phyloP scores from a whole-genome alignment of 2,888 invertebrate genomes.

The Drosophila nr. fundita region DNA sequence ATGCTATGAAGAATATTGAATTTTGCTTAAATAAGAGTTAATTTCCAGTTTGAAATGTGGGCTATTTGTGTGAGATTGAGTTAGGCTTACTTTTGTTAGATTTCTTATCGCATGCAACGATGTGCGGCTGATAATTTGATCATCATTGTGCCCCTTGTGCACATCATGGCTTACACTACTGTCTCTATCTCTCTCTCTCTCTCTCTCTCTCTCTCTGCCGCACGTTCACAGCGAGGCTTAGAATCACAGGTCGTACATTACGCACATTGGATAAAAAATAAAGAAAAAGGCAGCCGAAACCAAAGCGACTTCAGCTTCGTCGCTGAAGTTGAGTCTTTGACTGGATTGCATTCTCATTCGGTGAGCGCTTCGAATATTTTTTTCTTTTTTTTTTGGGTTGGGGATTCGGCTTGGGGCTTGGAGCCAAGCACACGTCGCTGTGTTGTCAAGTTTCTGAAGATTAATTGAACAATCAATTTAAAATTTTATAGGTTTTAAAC shows the following conservation, averaged over 20 bases:
- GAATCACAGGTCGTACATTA: constrained; percentile 23
- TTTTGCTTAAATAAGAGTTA: not conserved
- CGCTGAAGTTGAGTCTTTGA: constrained; percentile 23
- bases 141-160: constrained; percentile 22
- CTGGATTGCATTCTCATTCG: constrained; percentile 58
- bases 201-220: not conserved
- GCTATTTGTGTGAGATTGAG: not conserved
- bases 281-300: constrained; percentile 11
- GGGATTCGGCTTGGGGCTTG: constrained; percentile 23
- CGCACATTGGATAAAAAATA: constrained; percentile 7
- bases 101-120: constrained; percentile 2
- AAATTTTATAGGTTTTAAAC: constrained; percentile 83
- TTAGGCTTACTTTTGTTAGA: not conserved
- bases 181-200: not conserved
- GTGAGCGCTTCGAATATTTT: not conserved
- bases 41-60: not conserved
- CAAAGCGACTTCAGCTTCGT: constrained; percentile 20
- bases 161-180: constrained; percentile 11
- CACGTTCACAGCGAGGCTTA: constrained; percentile 8
- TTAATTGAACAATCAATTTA: constrained; percentile 85
- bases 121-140: constrained; percentile 27
- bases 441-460: constrained; percentile 83
- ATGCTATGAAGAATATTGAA: not conserved
- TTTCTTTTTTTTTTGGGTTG: not conserved
- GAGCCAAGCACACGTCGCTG: constrained; percentile 43